Conservation (phyloP, 2,113 vertebrate species). For the Octodon degus region DNA sequence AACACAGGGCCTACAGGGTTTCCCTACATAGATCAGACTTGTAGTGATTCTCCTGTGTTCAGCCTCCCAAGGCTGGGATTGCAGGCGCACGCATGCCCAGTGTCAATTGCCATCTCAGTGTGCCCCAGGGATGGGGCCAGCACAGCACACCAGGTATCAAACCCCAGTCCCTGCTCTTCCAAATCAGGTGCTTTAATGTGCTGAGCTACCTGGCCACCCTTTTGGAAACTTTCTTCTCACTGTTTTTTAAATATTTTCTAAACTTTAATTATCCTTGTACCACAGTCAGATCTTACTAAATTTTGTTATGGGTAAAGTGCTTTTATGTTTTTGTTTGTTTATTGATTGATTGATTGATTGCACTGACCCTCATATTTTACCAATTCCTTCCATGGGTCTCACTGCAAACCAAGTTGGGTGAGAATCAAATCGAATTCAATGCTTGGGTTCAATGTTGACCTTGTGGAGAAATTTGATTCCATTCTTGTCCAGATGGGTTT, state of each 20-base stretch:
- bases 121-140: too few relatives aligned
- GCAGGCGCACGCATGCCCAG: too few relatives aligned
- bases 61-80: too few relatives aligned
- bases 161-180: too few relatives aligned
- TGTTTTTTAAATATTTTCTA: background rate
- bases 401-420: background rate
- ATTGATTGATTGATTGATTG: background rate
- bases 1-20: too few relatives aligned
- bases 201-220: background rate
- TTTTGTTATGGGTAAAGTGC: background rate
- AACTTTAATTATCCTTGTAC: background rate
- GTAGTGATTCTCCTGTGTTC: too few relatives aligned
- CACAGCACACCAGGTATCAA: too few relatives aligned
- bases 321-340: background rate
- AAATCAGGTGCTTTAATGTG: too few relatives aligned
- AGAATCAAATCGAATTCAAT: background rate
- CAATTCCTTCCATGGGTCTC: background rate
- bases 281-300: background rate
- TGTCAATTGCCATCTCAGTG: too few relatives aligned
- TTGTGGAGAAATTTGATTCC: background rate
- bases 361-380: background rate
- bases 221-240: slow-evolving; percentile 1
- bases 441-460: background rate
- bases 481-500: too few relatives aligned
- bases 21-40: too few relatives aligned